Conservation (phyloP, 1,140 invertebrate species). For the Macrotrachela quadricornifera region DNA sequence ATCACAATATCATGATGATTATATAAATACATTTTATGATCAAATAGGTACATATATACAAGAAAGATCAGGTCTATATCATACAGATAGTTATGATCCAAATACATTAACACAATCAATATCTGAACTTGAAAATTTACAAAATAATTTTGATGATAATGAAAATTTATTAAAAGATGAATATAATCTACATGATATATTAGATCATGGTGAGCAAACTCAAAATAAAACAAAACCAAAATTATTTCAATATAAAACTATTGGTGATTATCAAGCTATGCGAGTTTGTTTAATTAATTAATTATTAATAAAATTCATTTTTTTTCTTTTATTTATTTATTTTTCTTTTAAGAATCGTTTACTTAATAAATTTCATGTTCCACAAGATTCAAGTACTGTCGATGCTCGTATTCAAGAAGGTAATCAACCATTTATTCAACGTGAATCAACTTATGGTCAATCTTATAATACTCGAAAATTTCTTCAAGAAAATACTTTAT, state of each 20-base stretch:
- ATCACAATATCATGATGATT: background rate
- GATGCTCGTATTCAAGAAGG: too few species aligned
- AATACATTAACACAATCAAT: background rate
- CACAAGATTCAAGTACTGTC: too few species aligned
- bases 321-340: too few species aligned
- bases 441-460: constrained; percentile 17
- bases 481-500: constrained; percentile 20
- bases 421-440: constrained; percentile 11
- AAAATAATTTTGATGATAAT: background rate
- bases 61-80: constrained; percentile 4
- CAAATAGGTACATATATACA: background rate
- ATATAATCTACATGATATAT: background rate
- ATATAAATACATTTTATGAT: constrained; percentile 5
- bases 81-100: constrained; percentile 1
- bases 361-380: too few species aligned
- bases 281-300: too few species aligned
- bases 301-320: too few species aligned
- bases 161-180: background rate
- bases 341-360: too few species aligned
- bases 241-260: constrained; percentile 5
- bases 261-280: background rate
- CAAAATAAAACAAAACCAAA: background rate
- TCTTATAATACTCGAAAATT: constrained; percentile 25
- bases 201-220: background rate
- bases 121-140: constrained; percentile 1